phyloP scores from a whole-genome alignment of 2,797 vertebrate genomes.

The Hipposideros larvatus region DNA sequence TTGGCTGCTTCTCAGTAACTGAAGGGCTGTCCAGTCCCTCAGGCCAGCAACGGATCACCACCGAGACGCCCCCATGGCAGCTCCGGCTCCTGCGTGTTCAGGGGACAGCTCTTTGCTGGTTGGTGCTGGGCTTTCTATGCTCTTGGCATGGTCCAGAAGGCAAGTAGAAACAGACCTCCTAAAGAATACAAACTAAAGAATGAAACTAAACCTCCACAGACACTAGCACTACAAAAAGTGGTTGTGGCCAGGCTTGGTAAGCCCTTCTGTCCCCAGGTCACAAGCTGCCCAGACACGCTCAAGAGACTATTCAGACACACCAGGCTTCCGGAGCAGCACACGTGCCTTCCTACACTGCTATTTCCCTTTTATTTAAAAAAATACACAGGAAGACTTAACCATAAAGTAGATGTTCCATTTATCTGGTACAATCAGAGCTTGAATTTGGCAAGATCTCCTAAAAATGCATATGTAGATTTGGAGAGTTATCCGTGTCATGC shows the following conservation, averaged over 20 bases:
- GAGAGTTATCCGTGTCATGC: not conserved
- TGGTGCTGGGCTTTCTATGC: rapidly evolving
- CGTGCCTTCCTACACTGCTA: not conserved
- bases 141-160: not conserved
- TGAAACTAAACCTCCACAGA: not conserved
- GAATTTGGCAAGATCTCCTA: not conserved
- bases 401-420: not conserved
- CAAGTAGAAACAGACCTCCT: not conserved
- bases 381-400: not conserved
- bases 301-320: not conserved
- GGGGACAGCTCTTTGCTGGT: not conserved
- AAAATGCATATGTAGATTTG: not conserved
- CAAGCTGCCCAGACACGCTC: not conserved
- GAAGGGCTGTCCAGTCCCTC: not conserved
- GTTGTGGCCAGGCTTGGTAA: not conserved
- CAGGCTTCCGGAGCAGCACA: not conserved
- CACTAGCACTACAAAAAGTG: not conserved
- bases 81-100: not conserved
- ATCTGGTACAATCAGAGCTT: not conserved
- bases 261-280: not conserved
- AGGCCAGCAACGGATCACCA: rapidly evolving
- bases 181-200: not conserved
- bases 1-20: not conserved
- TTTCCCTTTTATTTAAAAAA: not conserved
- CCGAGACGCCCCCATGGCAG: rapidly evolving